A percentile compares a stretch with the other conserved stretches of the same genome.
These are phyloP conservation scores for Pagrus major DNA, from an alignment of 2,113 vertebrate genomes.

Conservation along the genomic window DNA sequence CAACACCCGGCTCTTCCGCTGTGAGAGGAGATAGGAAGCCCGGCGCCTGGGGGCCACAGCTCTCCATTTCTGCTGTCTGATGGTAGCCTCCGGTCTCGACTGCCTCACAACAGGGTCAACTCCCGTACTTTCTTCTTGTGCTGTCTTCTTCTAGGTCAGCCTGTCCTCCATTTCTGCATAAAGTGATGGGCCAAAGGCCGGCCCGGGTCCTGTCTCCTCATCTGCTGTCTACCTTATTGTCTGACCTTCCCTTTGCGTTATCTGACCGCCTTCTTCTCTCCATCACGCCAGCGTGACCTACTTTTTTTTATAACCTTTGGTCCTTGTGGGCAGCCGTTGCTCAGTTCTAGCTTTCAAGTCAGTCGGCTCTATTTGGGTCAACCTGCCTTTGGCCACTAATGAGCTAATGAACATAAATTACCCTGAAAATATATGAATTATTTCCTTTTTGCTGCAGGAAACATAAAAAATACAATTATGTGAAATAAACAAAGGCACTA, in stretches of 20 bases:
- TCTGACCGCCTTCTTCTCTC: conserved; percentile 54
- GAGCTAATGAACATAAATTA: conserved; percentile 55
- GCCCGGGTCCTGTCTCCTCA: conserved; percentile 30
- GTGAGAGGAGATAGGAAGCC: conserved; percentile 42
- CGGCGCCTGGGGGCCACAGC: conserved; percentile 19
- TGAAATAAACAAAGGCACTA: conserved; percentile 5
- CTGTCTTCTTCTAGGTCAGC: conserved; percentile 49
- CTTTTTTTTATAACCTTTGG: conserved; percentile 63
- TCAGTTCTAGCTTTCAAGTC: conserved; percentile 39
- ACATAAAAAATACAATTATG: not conserved
- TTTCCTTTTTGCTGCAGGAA: not conserved
- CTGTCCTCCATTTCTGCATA: conserved; percentile 54
- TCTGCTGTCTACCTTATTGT: conserved; percentile 54
- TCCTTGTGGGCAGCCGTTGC: conserved; percentile 44
- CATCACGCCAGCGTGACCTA: conserved; percentile 59
- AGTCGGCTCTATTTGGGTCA: conserved; percentile 62
- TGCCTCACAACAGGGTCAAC: conserved; percentile 41
- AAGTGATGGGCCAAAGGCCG: conserved; percentile 47
- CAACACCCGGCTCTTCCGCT: conserved; percentile 35
- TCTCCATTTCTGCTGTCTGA: conserved; percentile 46
- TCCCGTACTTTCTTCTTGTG: conserved; percentile 6
- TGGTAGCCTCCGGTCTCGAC: conserved; percentile 15
- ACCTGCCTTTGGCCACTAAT: conserved; percentile 52
- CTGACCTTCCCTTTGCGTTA: conserved; percentile 47
- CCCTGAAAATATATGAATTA: conserved; percentile 28